A percentile compares a stretch with the other conserved stretches of the same genome.
phyloP scores from a whole-genome alignment of 64 coral and sea anemone genomes.

The Dendronephthya gigantea region DNA sequence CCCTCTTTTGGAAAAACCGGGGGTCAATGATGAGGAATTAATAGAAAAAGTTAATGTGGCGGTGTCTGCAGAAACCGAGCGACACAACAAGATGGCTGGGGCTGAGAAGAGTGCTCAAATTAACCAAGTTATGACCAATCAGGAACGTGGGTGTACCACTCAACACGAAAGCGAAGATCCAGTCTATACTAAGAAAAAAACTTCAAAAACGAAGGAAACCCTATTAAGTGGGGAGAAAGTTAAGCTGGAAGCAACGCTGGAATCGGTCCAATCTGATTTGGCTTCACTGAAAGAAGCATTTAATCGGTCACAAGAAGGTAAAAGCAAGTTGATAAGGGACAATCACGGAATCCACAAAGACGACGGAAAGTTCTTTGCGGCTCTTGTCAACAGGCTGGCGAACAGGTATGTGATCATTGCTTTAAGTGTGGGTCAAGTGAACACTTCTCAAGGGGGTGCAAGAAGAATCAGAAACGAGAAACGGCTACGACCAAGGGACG shows the following conservation, averaged over 20 bases:
- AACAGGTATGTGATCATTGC: conserved; percentile 32
- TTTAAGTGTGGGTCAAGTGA: conserved; percentile 47
- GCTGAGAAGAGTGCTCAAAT: neutral
- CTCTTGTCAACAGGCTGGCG: neutral
- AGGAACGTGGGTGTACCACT: neutral
- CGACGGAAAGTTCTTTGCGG: neutral
- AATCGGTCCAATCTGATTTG: conserved; percentile 13
- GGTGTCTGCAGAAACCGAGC: neutral
- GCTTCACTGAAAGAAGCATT: conserved; percentile 20
- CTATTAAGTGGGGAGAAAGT: neutral
- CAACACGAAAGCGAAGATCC: neutral
- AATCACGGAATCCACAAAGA: neutral
- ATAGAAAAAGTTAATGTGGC: conserved; percentile 10
- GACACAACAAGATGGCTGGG: neutral
- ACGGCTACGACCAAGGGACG: conserved; percentile 54
- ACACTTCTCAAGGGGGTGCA: conserved; percentile 25
- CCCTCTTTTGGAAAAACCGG: neutral
- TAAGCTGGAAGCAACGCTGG: neutral
- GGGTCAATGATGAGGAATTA: neutral
- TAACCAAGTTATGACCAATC: neutral
- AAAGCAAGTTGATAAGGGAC: neutral
- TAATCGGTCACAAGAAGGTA: neutral
- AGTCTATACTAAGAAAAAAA: neutral
- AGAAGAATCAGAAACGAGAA: conserved; percentile 8
- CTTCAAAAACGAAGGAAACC: neutral